A percentile compares a stretch with the other conserved stretches of the same genome.
phyloP scores from a whole-genome alignment of 2,113 vertebrate species.

The Syrmaticus mikado region DNA sequence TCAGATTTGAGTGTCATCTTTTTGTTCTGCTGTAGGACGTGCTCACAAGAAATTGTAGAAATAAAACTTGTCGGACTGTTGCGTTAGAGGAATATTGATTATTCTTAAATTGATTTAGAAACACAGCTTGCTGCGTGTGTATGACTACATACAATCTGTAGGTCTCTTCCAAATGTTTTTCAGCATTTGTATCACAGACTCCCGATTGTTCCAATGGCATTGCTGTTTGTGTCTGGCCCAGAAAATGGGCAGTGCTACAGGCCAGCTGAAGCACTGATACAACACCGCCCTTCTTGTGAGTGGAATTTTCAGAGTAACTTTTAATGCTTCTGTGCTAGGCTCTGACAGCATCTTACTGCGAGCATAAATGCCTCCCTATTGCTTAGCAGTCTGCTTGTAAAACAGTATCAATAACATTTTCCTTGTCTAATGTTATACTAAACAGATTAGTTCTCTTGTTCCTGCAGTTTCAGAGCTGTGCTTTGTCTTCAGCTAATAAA shows the following conservation, averaged over 20 bases:
- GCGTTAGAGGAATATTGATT: slow-evolving; percentile 4
- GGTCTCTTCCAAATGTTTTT: neutral
- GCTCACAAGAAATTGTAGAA: neutral
- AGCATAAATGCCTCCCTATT: neutral
- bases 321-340: neutral
- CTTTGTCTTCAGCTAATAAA: neutral
- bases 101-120: slow-evolving; percentile 14
- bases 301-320: neutral
- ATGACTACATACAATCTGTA: neutral
- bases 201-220: neutral
- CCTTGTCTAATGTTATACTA: neutral
- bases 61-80: neutral
- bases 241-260: neutral
- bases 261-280: neutral
- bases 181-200: neutral
- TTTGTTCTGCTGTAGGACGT: neutral
- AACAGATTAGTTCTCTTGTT: neutral
- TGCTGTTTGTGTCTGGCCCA: neutral
- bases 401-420: neutral
- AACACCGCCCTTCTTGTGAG: neutral
- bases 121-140: neutral
- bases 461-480: neutral
- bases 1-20: neutral
- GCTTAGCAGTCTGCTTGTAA: neutral
- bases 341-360: neutral